Evolutionary conservation across 2,888 invertebrate species (phyloP).

Genomic region (Caenorhabditis wallacei): DNA sequence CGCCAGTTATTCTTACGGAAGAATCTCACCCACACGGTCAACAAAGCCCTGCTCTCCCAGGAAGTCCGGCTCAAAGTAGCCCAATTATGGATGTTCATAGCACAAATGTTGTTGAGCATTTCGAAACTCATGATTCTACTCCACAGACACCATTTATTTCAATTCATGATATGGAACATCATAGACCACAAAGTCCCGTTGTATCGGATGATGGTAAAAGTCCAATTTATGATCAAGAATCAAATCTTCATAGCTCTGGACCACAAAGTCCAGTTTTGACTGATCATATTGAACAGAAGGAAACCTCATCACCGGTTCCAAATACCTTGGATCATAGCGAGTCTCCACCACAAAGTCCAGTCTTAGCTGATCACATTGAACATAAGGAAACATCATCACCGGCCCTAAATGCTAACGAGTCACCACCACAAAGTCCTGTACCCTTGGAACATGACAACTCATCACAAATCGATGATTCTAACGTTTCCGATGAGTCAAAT

Average conservation of each 20-base stretch:
- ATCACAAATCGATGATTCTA: not conserved
- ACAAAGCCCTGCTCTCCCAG: slow-evolving; percentile 1
- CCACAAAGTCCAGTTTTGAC: not conserved
- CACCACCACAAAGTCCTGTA: slow-evolving; percentile 5
- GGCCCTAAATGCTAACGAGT: not conserved
- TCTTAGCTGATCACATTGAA: not conserved
- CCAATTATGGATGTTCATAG: slow-evolving; percentile 43
- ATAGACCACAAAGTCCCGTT: slow-evolving; percentile 21
- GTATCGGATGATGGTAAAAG: slow-evolving; percentile 9
- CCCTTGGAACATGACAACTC: not conserved
- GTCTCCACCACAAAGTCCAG: slow-evolving; percentile 14
- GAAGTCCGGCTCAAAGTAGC: slow-evolving; percentile 14
- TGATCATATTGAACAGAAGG: not conserved
- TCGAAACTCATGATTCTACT: slow-evolving; percentile 28
- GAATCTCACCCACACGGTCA: too few species aligned
- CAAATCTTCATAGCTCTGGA: not conserved
- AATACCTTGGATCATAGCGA: not conserved
- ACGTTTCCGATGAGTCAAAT: too few species aligned
- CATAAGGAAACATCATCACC: too few species aligned
- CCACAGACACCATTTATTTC: slow-evolving; percentile 49
- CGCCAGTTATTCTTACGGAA: too few species aligned
- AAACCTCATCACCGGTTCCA: too few species aligned
- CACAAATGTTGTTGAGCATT: slow-evolving; percentile 38
- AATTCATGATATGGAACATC: slow-evolving; percentile 34
- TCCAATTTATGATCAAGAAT: not conserved